These are phyloP conservation scores for Cairina moschata DNA, from an alignment of 2,113 vertebrate genomes.

Conservation along the genomic window DNA sequence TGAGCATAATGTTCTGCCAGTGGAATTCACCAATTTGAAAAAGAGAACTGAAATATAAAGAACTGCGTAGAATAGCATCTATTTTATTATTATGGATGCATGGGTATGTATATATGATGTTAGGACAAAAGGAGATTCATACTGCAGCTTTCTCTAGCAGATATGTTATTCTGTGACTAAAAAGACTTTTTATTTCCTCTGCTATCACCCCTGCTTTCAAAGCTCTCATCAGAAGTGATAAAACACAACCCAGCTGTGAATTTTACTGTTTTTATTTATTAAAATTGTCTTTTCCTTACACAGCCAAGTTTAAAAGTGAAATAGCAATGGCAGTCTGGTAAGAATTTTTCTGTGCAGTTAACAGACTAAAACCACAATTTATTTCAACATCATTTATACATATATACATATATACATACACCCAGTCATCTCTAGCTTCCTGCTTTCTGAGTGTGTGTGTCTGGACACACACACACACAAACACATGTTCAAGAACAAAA, in stretches of 20 bases:
- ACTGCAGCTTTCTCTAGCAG: not conserved
- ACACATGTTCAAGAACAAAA: not conserved
- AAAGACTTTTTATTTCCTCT: conserved; percentile 35
- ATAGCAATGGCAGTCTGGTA: not conserved
- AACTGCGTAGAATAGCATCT: not conserved
- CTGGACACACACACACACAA: not conserved
- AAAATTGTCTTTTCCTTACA: not conserved
- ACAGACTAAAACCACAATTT: not conserved
- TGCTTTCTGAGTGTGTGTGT: not conserved
- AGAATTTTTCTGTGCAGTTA: not conserved
- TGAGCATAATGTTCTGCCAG: not conserved
- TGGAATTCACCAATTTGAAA: conserved; percentile 21
- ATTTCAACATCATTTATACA: not conserved
- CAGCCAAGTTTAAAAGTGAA: not conserved
- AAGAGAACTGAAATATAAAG: conserved; percentile 38
- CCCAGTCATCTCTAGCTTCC: not conserved
- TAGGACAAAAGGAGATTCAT: conserved; percentile 36
- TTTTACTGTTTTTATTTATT: conserved; percentile 30
- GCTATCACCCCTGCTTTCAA: conserved; percentile 9
- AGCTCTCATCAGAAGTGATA: not conserved
- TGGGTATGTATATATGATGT: not conserved
- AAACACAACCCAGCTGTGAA: conserved; percentile 8
- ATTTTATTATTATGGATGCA: conserved; percentile 52
- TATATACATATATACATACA: not conserved
- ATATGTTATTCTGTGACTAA: conserved; percentile 4